These are phyloP conservation scores for Xenotilapia longispinis DNA, from an alignment of 2,113 vertebrate species.

Conservation along the genomic window DNA sequence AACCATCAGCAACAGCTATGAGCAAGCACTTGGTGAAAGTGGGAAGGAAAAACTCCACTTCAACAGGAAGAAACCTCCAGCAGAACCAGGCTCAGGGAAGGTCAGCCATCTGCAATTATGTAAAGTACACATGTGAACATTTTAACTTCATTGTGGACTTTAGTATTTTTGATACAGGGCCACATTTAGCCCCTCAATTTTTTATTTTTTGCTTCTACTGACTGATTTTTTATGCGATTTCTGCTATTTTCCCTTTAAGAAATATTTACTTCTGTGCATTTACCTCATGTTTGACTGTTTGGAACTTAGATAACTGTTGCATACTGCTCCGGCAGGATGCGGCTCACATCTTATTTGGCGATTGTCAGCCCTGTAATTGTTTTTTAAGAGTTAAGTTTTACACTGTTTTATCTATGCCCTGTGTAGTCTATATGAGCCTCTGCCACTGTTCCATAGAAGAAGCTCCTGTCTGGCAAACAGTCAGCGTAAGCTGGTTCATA, in stretches of 20 bases:
- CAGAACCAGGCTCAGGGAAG: neutral
- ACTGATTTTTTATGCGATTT: neutral
- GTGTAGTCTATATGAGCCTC: neutral
- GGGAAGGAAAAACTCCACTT: neutral
- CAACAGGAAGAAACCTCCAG: neutral
- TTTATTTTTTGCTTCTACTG: neutral
- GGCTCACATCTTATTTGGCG: neutral
- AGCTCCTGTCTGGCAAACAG: slow-evolving; percentile 35
- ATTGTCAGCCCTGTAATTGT: neutral
- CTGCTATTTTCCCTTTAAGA: neutral
- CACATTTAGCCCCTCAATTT: neutral
- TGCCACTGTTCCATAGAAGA: slow-evolving; percentile 1
- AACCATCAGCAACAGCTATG: neutral
- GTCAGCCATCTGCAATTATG: neutral
- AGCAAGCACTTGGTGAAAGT: neutral
- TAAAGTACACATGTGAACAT: neutral
- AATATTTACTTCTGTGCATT: neutral
- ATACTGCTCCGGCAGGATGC: neutral
- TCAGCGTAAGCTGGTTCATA: slow-evolving; percentile 35
- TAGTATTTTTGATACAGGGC: neutral
- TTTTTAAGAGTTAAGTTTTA: neutral
- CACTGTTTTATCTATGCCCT: neutral
- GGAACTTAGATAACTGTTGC: neutral
- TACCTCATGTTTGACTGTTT: neutral
- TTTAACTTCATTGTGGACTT: neutral